Percentiles rank a stretch among this genome's conserved stretches.
These are phyloP conservation scores for Otocyon megalotis DNA, from an alignment of 2,113 vertebrate species.

Conservation along the genomic window DNA sequence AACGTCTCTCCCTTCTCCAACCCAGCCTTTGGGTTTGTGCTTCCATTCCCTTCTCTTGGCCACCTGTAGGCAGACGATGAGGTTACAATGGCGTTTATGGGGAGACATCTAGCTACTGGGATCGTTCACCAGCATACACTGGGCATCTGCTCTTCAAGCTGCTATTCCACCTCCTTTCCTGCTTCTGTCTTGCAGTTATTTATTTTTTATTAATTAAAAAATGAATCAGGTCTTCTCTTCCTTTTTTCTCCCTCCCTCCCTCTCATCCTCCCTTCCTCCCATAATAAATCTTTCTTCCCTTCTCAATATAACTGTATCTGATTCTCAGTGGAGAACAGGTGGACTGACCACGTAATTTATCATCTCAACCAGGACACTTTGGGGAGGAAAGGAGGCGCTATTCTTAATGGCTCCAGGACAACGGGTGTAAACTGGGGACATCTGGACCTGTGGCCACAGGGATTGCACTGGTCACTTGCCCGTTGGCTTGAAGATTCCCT, in stretches of 20 bases:
- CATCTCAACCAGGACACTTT: neutral
- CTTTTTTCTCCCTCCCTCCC: neutral
- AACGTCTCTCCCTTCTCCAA: neutral
- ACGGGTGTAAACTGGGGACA: neutral
- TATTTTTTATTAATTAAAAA: neutral
- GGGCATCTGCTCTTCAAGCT: neutral
- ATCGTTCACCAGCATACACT: fast-evolving
- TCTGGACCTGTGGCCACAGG: neutral
- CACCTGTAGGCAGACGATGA: neutral
- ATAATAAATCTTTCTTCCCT: neutral
- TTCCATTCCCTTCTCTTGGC: neutral
- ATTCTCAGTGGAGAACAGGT: neutral
- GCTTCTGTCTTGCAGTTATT: neutral
- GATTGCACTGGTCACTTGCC: neutral
- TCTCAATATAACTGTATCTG: neutral
- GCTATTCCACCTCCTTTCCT: neutral
- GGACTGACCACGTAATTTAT: neutral
- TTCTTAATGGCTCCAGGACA: neutral
- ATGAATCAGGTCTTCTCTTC: neutral
- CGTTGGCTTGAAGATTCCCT: neutral
- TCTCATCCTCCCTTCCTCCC: neutral
- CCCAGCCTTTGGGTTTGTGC: neutral
- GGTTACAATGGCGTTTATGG: neutral
- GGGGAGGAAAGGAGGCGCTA: neutral
- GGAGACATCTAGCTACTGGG: neutral